These are phyloP conservation scores for Macrochelys suwanniensis DNA, from an alignment of 2,797 vertebrate genomes.

Conservation along the genomic window DNA sequence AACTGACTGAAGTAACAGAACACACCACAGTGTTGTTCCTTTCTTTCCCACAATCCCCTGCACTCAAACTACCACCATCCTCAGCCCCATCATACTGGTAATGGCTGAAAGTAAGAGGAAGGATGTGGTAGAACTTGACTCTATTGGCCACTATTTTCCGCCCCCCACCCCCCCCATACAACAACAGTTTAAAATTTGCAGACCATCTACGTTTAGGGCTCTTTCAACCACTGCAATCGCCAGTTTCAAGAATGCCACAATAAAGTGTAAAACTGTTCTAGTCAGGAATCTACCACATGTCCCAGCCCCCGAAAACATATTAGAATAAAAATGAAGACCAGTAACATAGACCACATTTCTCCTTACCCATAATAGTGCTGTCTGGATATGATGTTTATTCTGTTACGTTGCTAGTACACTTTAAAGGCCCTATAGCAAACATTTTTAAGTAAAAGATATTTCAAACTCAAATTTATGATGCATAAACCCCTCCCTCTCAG, in stretches of 20 bases:
- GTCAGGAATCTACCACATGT: not conserved
- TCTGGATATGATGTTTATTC: not conserved
- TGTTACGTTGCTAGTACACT: not conserved
- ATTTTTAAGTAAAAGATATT: not conserved
- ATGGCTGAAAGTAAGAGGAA: not conserved
- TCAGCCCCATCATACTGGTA: not conserved
- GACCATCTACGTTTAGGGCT: not conserved
- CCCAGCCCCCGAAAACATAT: not conserved
- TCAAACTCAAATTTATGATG: constrained; percentile 1
- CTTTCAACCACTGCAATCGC: not conserved
- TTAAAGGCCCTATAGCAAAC: constrained; percentile 13
- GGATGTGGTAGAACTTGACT: not conserved
- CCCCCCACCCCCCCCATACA: not conserved
- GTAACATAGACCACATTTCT: not conserved
- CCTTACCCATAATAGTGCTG: not conserved
- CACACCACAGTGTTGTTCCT: not conserved
- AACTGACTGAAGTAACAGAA: too few species aligned
- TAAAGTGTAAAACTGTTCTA: not conserved
- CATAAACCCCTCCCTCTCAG: not conserved
- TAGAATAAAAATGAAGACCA: constrained; percentile 11
- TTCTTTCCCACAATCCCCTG: not conserved
- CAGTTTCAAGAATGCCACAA: not conserved
- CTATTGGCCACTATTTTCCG: not conserved
- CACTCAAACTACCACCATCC: not conserved
- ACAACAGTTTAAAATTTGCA: not conserved